A percentile compares a stretch with the other conserved stretches of the same genome.
phyloP scores from a whole-genome alignment of 2,113 vertebrate genomes.

The Taxidea taxus region DNA sequence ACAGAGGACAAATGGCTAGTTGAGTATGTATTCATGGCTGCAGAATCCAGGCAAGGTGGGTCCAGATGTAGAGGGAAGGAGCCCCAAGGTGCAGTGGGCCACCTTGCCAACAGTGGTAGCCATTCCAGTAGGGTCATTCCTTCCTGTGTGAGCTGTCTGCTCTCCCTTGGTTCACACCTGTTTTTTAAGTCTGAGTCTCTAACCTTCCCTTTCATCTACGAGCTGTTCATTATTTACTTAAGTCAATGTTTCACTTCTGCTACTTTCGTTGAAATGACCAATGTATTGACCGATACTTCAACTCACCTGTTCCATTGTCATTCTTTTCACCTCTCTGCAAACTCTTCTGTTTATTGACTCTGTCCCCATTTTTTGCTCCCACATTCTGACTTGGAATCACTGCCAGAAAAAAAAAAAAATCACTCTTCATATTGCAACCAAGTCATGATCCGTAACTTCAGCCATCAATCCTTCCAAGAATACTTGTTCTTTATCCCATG shows the following conservation, averaged over 20 bases:
- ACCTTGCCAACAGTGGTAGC: not conserved
- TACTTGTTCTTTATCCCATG: no score
- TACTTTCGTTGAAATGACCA: not conserved
- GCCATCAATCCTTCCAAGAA: not conserved
- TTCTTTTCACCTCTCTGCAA: not conserved
- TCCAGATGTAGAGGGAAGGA: not conserved
- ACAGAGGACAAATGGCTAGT: not conserved
- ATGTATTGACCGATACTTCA: not conserved
- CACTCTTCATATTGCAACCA: not conserved
- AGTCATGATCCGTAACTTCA: not conserved
- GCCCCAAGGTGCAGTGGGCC: rapidly evolving
- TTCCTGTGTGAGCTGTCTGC: not conserved
- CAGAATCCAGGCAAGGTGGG: not conserved
- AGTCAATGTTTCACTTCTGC: not conserved
- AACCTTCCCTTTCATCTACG: not conserved
- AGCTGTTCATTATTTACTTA: not conserved
- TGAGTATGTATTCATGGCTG: not conserved
- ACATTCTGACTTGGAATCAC: not conserved
- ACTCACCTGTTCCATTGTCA: not conserved
- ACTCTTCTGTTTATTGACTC: not conserved
- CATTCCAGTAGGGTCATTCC: not conserved
- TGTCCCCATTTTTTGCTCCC: not conserved
- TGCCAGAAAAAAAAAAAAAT: not conserved
- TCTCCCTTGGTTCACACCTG: not conserved
- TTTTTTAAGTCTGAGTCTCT: not conserved